Percentiles rank a stretch among this genome's conserved stretches.
Evolutionary conservation across 1,140 invertebrate species (phyloP).

Genomic region (Liolophura sinensis): DNA sequence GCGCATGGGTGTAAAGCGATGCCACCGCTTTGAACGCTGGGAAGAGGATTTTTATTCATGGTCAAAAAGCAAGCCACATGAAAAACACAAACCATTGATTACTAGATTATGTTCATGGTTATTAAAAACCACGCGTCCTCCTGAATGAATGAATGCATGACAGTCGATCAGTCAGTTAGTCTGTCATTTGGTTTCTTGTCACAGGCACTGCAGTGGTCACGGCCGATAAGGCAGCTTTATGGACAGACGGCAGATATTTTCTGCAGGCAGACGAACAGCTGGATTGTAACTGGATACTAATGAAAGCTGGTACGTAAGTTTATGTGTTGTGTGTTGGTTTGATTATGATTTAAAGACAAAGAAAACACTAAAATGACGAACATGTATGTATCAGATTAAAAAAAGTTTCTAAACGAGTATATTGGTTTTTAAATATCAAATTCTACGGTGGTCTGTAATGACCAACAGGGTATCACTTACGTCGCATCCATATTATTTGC

Average conservation of each 20-base stretch:
- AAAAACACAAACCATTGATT: neutral
- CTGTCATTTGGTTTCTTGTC: neutral
- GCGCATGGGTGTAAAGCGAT: too few species aligned
- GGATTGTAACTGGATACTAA: conserved; percentile 66
- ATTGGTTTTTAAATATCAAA: too few species aligned
- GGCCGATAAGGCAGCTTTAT: conserved; percentile 75
- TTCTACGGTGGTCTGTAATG: too few species aligned
- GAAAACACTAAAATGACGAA: too few species aligned
- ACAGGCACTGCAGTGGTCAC: conserved; percentile 81
- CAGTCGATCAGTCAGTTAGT: neutral
- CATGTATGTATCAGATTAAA: too few species aligned
- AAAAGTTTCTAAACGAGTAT: too few species aligned
- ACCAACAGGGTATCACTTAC: too few species aligned
- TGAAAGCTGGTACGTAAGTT: conserved; percentile 70
- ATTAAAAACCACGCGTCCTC: neutral
- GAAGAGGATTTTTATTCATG: neutral
- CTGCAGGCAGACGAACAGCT: conserved; percentile 67
- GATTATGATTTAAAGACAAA: too few species aligned
- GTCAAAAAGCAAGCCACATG: too few species aligned
- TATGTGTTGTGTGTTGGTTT: too few species aligned
- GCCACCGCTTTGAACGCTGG: neutral
- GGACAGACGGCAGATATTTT: conserved; percentile 96
- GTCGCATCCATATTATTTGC: too few species aligned
- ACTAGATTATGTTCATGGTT: neutral
- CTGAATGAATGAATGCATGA: too few species aligned